Evolutionary conservation across 2,113 vertebrate genomes (phyloP).

Genomic region (Sinocyclocheilus anophthalmus): DNA sequence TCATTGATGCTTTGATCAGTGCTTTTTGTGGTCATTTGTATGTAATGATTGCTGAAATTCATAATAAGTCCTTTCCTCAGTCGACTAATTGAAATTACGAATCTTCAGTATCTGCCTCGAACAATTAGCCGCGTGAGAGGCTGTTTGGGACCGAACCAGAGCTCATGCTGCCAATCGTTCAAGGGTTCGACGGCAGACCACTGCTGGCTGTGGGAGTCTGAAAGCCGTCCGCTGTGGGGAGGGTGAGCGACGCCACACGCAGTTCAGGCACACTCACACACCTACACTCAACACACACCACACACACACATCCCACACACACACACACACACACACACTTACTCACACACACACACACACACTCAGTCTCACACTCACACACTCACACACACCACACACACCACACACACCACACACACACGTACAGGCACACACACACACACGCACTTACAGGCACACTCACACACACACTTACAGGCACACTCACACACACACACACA

Average conservation of each 20-base stretch:
- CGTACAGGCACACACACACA: not conserved
- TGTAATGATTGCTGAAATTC: not conserved
- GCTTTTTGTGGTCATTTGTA: not conserved
- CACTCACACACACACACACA: too few relatives aligned
- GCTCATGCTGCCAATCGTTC: constrained; percentile 97
- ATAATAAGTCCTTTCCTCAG: constrained; percentile 61
- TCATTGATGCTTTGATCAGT: not conserved
- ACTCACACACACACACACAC: too few relatives aligned
- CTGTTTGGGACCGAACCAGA: constrained; percentile 93
- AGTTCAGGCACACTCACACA: too few relatives aligned
- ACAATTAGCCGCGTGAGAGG: constrained; percentile 94
- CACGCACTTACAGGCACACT: not conserved
- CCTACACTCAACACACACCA: too few relatives aligned
- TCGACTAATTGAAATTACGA: constrained; percentile 99
- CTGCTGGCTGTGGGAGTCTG: constrained; percentile 95
- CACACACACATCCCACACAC: too few relatives aligned
- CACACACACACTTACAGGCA: too few relatives aligned
- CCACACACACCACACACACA: too few relatives aligned
- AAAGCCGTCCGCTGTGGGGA: constrained; percentile 88
- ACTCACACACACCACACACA: too few relatives aligned
- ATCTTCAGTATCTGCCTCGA: constrained; percentile 97
- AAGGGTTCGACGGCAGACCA: constrained; percentile 96
- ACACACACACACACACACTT: too few relatives aligned
- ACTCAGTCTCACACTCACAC: too few relatives aligned
- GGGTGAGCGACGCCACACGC: constrained; percentile 72